Percentiles rank a stretch among this genome's conserved stretches.
Conservation (phyloP, 2,113 vertebrate genomes). For the Pan paniscus region DNA sequence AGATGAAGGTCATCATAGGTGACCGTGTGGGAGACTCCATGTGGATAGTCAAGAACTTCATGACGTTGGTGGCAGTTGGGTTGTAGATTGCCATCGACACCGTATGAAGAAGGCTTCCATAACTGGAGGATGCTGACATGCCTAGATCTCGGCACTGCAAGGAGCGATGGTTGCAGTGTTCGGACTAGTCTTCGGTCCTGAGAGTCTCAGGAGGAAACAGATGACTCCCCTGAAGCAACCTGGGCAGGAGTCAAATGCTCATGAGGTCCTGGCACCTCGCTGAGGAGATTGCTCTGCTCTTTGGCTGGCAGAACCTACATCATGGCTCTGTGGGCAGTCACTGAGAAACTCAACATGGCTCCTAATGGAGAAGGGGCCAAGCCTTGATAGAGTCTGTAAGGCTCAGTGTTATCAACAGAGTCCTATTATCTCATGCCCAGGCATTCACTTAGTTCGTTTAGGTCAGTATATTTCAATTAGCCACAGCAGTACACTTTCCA, state of each 20-base stretch:
- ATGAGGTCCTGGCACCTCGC: background rate
- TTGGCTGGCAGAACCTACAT: background rate
- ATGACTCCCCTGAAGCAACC: background rate
- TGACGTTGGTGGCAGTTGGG: background rate
- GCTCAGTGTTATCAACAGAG: too few species aligned
- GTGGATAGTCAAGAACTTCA: background rate
- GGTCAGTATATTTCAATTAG: background rate
- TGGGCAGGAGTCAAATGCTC: background rate
- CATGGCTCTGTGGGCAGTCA: accelerated
- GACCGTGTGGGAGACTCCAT: background rate
- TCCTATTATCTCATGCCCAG: background rate
- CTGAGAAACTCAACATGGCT: background rate
- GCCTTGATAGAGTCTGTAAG: background rate
- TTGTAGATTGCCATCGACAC: too few species aligned
- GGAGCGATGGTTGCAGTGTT: background rate
- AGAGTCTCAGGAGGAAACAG: background rate
- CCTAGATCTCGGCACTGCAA: background rate
- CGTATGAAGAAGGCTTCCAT: background rate
- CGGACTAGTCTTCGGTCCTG: background rate
- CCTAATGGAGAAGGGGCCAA: background rate
- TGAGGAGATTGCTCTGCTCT: background rate
- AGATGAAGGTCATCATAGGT: background rate
- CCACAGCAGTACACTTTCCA: background rate
- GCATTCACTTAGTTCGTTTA: accelerated
- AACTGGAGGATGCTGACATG: accelerated